These are phyloP conservation scores for Neotoxoptera formosana DNA, from an alignment of 1,140 invertebrate genomes.

Conservation along the genomic window DNA sequence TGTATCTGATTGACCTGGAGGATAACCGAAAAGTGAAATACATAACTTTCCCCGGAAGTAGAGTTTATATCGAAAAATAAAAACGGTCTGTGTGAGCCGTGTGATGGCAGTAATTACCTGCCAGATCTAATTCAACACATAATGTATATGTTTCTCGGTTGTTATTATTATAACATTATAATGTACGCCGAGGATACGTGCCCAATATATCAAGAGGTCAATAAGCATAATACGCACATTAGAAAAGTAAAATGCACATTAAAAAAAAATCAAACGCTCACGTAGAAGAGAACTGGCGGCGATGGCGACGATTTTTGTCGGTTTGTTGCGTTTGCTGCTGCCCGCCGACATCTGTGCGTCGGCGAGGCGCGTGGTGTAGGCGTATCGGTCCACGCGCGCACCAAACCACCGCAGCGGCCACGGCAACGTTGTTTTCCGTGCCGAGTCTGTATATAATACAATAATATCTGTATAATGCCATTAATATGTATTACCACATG, in stretches of 20 bases:
- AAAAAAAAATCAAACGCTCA: constrained; percentile 13
- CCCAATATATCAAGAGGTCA: not conserved
- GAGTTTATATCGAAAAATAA: not conserved
- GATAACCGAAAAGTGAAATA: not conserved
- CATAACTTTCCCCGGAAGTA: not conserved
- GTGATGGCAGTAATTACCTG: not conserved
- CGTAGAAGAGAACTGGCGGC: too few species aligned
- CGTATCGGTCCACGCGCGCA: constrained; percentile 14
- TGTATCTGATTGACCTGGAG: not conserved
- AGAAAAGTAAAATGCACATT: not conserved
- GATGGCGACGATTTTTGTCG: not conserved
- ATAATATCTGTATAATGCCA: not conserved
- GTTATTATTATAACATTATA: constrained; percentile 29
- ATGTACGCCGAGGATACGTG: not conserved
- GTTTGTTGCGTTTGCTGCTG: not conserved
- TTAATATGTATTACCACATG: not conserved
- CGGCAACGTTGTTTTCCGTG: constrained; percentile 35
- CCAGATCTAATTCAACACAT: not conserved
- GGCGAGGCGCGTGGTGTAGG: constrained; percentile 20
- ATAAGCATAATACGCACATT: not conserved
- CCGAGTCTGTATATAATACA: not conserved
- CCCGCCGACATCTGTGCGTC: constrained; percentile 40
- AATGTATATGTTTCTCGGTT: not conserved
- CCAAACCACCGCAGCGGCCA: not conserved
- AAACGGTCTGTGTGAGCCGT: not conserved